Evolutionary conservation across 1,140 invertebrate genomes (phyloP).

Genomic region (Protaetia brevitarsis): DNA sequence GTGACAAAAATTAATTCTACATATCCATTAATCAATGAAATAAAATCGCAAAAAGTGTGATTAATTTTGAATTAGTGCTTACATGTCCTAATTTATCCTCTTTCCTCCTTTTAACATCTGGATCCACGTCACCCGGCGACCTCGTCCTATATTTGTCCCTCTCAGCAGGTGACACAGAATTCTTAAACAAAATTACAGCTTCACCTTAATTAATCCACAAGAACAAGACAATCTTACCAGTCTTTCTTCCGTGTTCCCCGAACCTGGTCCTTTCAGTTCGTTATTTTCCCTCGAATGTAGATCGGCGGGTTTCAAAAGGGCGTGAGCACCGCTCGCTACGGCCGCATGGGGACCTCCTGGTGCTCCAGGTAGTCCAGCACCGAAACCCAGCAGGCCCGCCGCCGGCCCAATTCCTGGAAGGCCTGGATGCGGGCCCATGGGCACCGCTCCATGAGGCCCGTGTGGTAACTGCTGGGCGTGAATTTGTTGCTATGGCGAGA

Average conservation of each 20-base stretch:
- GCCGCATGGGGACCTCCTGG: conserved; percentile 49
- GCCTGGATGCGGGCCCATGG: conserved; percentile 69
- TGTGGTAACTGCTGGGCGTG: conserved; percentile 82
- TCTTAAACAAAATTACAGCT: conserved; percentile 54
- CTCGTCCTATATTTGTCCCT: conserved; percentile 78
- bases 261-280: conserved; percentile 46
- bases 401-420: conserved; percentile 53
- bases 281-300: conserved; percentile 53
- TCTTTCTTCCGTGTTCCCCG: conserved; percentile 47
- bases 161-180: conserved; percentile 83
- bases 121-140: conserved; percentile 61
- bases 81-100: conserved; percentile 79
- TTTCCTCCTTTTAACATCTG: conserved; percentile 68
- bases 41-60: no score
- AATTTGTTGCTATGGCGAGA: conserved; percentile 71
- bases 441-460: conserved; percentile 67
- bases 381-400: conserved; percentile 46
- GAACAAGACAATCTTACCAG: conserved; percentile 41
- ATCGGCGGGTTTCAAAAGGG: conserved; percentile 62
- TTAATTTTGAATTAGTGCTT: no score
- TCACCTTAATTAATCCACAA: background rate
- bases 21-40: no score
- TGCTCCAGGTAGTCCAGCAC: conserved; percentile 50
- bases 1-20: no score
- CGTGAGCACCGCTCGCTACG: conserved; percentile 54